phyloP scores from a whole-genome alignment of 92 coral and sea anemone genomes.

The Actinernus sp. region DNA sequence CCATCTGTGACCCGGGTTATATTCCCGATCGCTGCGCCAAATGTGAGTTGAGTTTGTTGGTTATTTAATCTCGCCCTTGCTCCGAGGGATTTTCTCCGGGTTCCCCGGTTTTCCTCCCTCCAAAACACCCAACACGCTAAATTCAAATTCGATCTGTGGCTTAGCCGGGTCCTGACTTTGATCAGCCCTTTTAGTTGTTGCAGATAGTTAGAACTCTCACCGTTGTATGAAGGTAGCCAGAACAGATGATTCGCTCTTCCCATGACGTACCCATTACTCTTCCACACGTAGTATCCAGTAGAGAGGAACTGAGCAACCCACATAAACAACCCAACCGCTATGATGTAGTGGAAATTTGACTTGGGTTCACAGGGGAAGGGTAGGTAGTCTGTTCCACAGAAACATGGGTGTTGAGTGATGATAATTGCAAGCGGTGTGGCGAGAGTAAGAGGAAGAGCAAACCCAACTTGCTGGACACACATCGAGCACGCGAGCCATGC shows the following conservation, averaged over 20 bases:
- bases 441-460: slow-evolving; percentile 85
- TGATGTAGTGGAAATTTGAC: slow-evolving; percentile 8
- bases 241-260: slow-evolving; percentile 90
- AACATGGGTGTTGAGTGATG: neutral
- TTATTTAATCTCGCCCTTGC: no score
- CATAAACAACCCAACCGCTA: slow-evolving; percentile 18
- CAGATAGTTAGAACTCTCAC: slow-evolving; percentile 13
- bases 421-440: slow-evolving; percentile 76
- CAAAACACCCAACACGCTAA: no score
- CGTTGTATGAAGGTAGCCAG: slow-evolving; percentile 96
- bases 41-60: no score
- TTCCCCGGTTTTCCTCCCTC: no score
- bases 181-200: no score
- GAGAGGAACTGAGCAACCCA: slow-evolving; percentile 79
- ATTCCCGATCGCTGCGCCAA: no score
- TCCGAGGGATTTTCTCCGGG: no score
- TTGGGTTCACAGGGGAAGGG: slow-evolving; percentile 33
- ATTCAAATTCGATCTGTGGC: no score
- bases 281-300: slow-evolving; percentile 88
- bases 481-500: slow-evolving; percentile 88
- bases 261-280: slow-evolving; percentile 84
- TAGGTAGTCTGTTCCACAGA: neutral
- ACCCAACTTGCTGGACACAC: slow-evolving; percentile 80
- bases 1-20: no score
- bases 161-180: no score